Conservation (phyloP, 2,888 invertebrate genomes). For the Nephrocerus scutellatus region DNA sequence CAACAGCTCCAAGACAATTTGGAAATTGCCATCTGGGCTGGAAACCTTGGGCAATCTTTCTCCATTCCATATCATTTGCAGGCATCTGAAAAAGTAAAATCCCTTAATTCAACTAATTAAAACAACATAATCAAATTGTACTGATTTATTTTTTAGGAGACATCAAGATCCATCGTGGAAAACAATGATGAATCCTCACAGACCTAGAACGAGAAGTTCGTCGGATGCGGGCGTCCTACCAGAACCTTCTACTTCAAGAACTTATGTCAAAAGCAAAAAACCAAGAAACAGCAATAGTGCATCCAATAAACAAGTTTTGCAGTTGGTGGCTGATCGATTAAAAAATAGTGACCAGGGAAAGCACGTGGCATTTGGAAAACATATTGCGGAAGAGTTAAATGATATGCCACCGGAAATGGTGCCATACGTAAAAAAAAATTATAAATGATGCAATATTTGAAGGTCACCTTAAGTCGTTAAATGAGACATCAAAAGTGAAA, state of each 20-base stretch:
- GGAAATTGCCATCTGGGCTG: too few relatives aligned
- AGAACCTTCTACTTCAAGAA: conserved; percentile 4
- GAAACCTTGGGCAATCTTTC: conserved; percentile 4
- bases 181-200: neutral
- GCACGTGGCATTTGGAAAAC: too few relatives aligned
- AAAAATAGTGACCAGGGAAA: too few relatives aligned
- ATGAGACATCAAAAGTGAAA: conserved; percentile 1
- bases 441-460: conserved; percentile 6
- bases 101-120: too few relatives aligned
- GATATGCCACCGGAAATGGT: neutral
- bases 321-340: too few relatives aligned
- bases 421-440: neutral
- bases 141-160: neutral
- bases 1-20: conserved; percentile 3
- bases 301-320: conserved; percentile 4
- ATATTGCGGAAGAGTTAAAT: too few relatives aligned
- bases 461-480: conserved; percentile 6
- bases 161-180: conserved; percentile 1
- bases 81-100: too few relatives aligned
- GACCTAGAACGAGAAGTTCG: conserved; percentile 1
- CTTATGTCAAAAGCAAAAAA: conserved; percentile 3
- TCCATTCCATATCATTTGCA: conserved; percentile 3
- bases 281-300: conserved; percentile 1
- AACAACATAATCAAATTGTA: too few relatives aligned
- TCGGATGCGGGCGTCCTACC: conserved; percentile 2